These are phyloP conservation scores for Erebia epiphron DNA, from an alignment of 2,888 invertebrate species.

Conservation along the genomic window DNA sequence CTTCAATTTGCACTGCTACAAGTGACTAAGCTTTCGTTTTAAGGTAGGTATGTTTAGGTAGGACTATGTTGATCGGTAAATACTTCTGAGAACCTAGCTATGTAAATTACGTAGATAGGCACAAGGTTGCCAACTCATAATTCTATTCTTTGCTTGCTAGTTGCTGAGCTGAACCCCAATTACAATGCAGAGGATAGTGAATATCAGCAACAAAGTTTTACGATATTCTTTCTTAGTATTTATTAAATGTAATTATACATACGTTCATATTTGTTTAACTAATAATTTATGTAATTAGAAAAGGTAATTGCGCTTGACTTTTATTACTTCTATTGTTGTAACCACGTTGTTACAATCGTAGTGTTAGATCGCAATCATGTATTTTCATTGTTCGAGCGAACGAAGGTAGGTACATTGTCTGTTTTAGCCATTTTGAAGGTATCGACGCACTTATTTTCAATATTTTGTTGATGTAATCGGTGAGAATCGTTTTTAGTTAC, in stretches of 20 bases:
- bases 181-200: background rate
- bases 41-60: conserved; percentile 10
- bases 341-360: conserved; percentile 15
- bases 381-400: conserved; percentile 46
- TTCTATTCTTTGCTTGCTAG: conserved; percentile 26
- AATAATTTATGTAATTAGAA: conserved; percentile 3
- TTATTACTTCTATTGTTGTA: conserved; percentile 24
- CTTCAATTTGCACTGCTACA: background rate
- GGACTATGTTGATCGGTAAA: conserved; percentile 22
- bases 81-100: conserved; percentile 29
- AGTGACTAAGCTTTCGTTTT: conserved; percentile 15
- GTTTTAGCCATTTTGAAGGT: conserved; percentile 22
- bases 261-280: too few relatives aligned
- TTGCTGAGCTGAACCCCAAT: conserved; percentile 1
- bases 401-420: conserved; percentile 30
- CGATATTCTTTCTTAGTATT: background rate
- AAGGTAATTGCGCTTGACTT: conserved; percentile 19
- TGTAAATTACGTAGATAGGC: conserved; percentile 33
- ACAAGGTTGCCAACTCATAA: conserved; percentile 32
- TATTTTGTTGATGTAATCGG: conserved; percentile 22
- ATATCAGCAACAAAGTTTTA: background rate
- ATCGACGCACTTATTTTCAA: conserved; percentile 28
- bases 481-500: background rate
- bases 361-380: conserved; percentile 36
- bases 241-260: too few relatives aligned